Evolutionary conservation across 2,888 invertebrate genomes (phyloP).

Genomic region (Ditula angustiorana): DNA sequence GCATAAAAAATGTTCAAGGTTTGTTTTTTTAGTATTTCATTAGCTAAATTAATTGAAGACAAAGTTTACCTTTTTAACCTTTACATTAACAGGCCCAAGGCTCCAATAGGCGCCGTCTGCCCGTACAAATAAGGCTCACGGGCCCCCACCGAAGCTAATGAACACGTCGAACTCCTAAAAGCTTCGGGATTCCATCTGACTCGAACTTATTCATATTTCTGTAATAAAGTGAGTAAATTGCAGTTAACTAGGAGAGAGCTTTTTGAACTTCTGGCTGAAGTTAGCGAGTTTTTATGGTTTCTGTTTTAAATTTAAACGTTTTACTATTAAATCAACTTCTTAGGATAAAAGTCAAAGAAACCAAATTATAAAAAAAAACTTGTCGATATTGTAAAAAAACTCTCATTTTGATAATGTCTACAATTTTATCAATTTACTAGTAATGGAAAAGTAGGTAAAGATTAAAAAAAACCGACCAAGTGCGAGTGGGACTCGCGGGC

Average conservation of each 20-base stretch:
- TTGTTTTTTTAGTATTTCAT: background rate
- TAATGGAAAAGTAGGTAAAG: no score
- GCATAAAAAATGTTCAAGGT: no score
- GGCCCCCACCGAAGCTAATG: conserved; percentile 16
- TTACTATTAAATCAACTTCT: background rate
- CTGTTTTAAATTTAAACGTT: conserved; percentile 13
- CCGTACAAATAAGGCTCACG: background rate
- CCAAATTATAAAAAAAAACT: no score
- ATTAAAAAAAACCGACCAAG: no score
- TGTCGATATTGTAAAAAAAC: no score
- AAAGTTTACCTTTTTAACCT: background rate
- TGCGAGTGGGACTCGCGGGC: no score
- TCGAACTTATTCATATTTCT: conserved; percentile 34
- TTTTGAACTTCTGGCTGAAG: conserved; percentile 16
- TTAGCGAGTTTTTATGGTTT: conserved; percentile 31
- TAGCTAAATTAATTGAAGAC: background rate
- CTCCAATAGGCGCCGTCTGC: background rate
- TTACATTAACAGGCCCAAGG: background rate
- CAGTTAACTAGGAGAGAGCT: conserved; percentile 36
- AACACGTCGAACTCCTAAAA: conserved; percentile 31
- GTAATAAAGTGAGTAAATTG: conserved; percentile 31
- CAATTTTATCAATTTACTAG: no score
- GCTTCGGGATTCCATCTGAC: conserved; percentile 22
- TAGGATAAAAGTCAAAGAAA: no score
- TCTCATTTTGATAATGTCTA: no score